phyloP scores from a whole-genome alignment of 2,113 vertebrate species.

The Apodemus speciosus region DNA sequence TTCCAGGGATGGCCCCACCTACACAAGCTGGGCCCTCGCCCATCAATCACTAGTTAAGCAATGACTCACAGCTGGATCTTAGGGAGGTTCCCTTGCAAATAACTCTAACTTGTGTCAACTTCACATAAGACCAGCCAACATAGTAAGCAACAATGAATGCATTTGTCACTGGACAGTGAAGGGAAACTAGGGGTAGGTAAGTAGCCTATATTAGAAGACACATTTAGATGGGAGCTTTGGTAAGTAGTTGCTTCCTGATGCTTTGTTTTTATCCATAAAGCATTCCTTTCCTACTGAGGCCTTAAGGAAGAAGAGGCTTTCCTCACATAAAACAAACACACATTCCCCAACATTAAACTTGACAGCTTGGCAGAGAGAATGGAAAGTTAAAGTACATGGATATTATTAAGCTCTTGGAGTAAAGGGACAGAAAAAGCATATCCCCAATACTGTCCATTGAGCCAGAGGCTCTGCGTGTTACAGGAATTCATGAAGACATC shows the following conservation, averaged over 20 bases:
- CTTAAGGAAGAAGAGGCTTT: background rate
- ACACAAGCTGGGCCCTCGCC: background rate
- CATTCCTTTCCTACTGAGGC: background rate
- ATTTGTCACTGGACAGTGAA: fast-evolving
- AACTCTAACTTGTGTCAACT: background rate
- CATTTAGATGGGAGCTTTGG: background rate
- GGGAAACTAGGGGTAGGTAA: background rate
- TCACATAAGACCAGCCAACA: background rate
- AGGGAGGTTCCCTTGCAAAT: background rate
- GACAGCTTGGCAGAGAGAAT: background rate
- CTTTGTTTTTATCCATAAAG: background rate
- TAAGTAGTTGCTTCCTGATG: background rate
- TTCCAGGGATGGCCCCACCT: background rate
- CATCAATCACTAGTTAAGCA: background rate
- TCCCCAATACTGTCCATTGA: background rate
- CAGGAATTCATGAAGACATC: background rate
- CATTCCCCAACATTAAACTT: background rate
- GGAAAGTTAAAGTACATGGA: background rate
- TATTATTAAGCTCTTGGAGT: background rate
- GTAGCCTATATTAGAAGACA: background rate
- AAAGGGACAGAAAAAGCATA: background rate
- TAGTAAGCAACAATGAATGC: background rate
- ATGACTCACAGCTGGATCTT: background rate
- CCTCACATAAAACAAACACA: background rate
- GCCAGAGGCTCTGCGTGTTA: background rate